Evolutionary conservation across 2,113 vertebrate species (phyloP).

Genomic region (Nanorana parkeri): DNA sequence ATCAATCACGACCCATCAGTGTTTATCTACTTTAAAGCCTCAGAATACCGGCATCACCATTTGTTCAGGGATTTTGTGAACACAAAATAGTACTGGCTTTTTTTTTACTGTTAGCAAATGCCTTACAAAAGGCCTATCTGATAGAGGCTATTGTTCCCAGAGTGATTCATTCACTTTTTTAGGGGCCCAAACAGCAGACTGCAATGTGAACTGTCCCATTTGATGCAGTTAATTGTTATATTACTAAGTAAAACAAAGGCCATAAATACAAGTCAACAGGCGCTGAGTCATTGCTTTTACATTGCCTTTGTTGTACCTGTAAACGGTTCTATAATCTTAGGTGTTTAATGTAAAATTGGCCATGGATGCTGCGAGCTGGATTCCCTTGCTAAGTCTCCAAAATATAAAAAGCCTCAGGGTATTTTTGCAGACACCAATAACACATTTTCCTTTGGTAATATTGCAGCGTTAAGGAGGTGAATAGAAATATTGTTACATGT

Average conservation of each 20-base stretch:
- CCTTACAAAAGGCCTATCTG: constrained; percentile 26
- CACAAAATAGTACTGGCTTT: constrained; percentile 7
- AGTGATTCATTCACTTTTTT: constrained; percentile 8
- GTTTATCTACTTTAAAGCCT: constrained; percentile 53
- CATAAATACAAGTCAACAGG: neutral
- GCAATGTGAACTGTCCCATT: constrained; percentile 52
- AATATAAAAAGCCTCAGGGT: too few relatives aligned
- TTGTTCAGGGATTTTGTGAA: constrained; percentile 15
- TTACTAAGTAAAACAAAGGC: constrained; percentile 45
- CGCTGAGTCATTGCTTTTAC: constrained; percentile 15
- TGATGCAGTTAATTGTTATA: constrained; percentile 51
- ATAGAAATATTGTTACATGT: too few relatives aligned
- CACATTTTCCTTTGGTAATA: too few relatives aligned
- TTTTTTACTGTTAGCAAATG: constrained; percentile 39
- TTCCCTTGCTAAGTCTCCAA: too few relatives aligned
- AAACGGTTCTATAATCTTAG: constrained; percentile 10
- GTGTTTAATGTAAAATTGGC: neutral
- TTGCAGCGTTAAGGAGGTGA: too few relatives aligned
- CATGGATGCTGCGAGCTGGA: too few relatives aligned
- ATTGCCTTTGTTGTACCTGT: neutral
- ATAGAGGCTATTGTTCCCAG: neutral
- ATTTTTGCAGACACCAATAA: too few relatives aligned
- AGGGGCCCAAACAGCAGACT: constrained; percentile 45
- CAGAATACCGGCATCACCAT: constrained; percentile 9
- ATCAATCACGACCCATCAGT: constrained; percentile 51